A percentile compares a stretch with the other conserved stretches of the same genome.
phyloP scores from a whole-genome alignment of 2,113 vertebrate genomes.

The Diglossa brunneiventris region DNA sequence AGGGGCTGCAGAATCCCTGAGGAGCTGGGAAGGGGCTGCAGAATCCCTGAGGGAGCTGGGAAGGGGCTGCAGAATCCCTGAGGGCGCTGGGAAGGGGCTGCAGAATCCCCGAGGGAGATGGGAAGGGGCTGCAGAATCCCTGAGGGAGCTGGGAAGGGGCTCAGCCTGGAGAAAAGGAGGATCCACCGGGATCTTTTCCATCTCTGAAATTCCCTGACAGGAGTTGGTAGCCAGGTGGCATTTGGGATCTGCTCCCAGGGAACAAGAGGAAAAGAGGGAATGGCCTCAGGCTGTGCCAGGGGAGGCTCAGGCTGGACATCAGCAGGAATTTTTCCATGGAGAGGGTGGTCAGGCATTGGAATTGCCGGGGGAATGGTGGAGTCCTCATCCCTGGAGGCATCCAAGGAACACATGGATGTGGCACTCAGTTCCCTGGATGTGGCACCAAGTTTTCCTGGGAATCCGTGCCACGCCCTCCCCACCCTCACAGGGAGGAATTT shows the following conservation, averaged over 20 bases:
- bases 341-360: background rate
- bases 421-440: no score
- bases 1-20: background rate
- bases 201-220: background rate
- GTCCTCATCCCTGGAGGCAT: no score
- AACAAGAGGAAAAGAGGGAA: no score
- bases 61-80: background rate
- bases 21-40: background rate
- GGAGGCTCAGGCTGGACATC: no score
- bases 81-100: background rate
- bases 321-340: background rate
- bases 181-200: background rate
- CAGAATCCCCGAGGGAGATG: background rate
- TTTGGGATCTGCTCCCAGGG: background rate
- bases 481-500: background rate
- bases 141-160: background rate
- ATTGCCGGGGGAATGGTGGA: background rate
- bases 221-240: rapidly evolving
- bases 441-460: background rate
- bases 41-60: background rate
- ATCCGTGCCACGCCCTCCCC: rapidly evolving
- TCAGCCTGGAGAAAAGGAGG: background rate
- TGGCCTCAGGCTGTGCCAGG: no score
- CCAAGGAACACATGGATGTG: background rate
- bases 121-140: background rate